A percentile compares a stretch with the other conserved stretches of the same genome.
These are phyloP conservation scores for Heteromormyrus szaboi DNA, from an alignment of 2,797 vertebrate genomes.

Conservation along the genomic window DNA sequence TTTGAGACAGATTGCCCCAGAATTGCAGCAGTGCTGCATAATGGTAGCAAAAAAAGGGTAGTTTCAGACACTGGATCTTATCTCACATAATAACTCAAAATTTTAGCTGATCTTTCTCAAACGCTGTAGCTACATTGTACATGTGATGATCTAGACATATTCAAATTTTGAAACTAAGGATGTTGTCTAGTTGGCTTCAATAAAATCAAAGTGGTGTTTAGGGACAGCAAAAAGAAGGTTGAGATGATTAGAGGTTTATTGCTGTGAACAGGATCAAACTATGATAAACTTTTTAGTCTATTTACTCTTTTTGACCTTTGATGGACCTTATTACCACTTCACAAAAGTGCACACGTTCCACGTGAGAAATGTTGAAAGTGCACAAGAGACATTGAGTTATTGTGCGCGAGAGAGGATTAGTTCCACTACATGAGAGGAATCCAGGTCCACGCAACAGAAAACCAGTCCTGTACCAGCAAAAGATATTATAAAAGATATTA, in stretches of 20 bases:
- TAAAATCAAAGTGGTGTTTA: background rate
- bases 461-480: too few relatives aligned
- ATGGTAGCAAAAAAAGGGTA: background rate
- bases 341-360: too few relatives aligned
- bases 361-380: too few relatives aligned
- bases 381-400: too few relatives aligned
- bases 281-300: too few relatives aligned
- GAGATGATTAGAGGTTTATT: background rate
- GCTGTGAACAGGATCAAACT: background rate
- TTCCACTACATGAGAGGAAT: too few relatives aligned
- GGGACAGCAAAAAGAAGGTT: background rate
- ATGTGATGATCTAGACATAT: background rate
- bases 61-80: background rate
- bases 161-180: background rate
- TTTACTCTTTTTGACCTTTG: background rate
- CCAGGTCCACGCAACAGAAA: too few relatives aligned
- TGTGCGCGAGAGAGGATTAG: too few relatives aligned
- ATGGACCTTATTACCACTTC: too few relatives aligned
- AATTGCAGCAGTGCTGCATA: background rate
- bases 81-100: background rate
- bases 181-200: background rate
- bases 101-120: background rate
- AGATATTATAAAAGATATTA: background rate
- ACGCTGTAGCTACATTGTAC: background rate
- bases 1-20: background rate